These are phyloP conservation scores for Drosophila eugracilis DNA, from an alignment of 1,140 invertebrate species.

Conservation along the genomic window DNA sequence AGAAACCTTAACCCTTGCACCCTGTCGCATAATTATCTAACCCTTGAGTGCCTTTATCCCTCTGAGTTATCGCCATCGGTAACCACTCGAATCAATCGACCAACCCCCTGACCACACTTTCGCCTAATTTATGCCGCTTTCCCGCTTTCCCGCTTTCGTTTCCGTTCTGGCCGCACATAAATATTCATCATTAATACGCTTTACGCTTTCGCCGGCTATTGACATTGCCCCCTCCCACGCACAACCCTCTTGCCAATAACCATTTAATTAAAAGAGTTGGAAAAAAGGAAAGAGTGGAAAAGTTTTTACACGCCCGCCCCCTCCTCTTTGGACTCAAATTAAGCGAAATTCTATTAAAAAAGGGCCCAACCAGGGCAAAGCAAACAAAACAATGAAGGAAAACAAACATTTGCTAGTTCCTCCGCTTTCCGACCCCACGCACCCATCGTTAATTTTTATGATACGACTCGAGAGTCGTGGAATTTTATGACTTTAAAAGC, in stretches of 20 bases:
- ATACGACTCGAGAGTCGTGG: constrained; percentile 72
- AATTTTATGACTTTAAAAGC: constrained; percentile 83
- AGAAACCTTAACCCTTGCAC: constrained; percentile 36
- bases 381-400: constrained; percentile 75
- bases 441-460: constrained; percentile 81
- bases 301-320: constrained; percentile 45
- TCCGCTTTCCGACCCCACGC: constrained; percentile 58
- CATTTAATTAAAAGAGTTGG: constrained; percentile 83
- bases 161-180: constrained; percentile 76
- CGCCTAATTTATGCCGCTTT: constrained; percentile 77
- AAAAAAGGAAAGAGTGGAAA: constrained; percentile 52
- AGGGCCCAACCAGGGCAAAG: constrained; percentile 40
- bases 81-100: constrained; percentile 44
- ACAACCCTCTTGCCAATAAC: constrained; percentile 61
- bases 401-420: constrained; percentile 56
- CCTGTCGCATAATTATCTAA: constrained; percentile 68
- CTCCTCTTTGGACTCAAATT: constrained; percentile 61
- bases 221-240: constrained; percentile 61
- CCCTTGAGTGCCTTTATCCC: constrained; percentile 20
- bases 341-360: constrained; percentile 83
- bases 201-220: constrained; percentile 75
- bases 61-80: constrained; percentile 32
- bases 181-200: constrained; percentile 83
- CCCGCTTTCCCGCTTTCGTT: too few species aligned
- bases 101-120: constrained; percentile 64